Percentiles rank a stretch among this genome's conserved stretches.
Conservation (phyloP, 2,113 vertebrate species). For the Cheilinus undulatus region DNA sequence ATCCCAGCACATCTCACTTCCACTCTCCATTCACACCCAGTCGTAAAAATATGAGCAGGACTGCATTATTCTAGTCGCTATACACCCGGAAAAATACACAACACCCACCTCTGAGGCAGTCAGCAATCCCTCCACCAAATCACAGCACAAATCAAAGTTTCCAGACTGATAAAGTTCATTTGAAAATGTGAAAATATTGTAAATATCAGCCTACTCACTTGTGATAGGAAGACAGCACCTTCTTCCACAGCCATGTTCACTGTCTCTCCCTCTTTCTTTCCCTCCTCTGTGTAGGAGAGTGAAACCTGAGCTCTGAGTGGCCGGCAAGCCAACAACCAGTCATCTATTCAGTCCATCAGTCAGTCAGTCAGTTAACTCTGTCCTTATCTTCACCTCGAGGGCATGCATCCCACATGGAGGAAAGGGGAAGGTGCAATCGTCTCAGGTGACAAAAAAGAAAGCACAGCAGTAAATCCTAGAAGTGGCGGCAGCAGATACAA, state of each 20-base stretch:
- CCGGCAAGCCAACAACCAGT: conserved; percentile 41
- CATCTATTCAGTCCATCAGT: conserved; percentile 51
- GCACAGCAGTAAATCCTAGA: conserved; percentile 11
- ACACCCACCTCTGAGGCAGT: not conserved
- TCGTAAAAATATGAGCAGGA: not conserved
- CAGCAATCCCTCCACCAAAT: not conserved
- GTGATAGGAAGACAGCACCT: conserved; percentile 86
- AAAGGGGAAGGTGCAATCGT: conserved; percentile 42
- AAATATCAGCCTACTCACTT: conserved; percentile 87
- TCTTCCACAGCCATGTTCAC: conserved; percentile 93
- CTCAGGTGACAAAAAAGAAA: conserved; percentile 37
- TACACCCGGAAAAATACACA: not conserved
- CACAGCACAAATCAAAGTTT: not conserved
- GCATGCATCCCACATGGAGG: conserved; percentile 45
- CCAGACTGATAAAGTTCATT: not conserved
- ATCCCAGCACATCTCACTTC: conserved; percentile 9
- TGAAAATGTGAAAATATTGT: not conserved
- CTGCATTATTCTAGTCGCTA: conserved; percentile 1
- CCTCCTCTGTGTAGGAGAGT: conserved; percentile 46
- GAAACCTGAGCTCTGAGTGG: conserved; percentile 66
- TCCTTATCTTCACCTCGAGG: conserved; percentile 49
- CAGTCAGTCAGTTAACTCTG: conserved; percentile 31
- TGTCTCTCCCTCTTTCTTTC: conserved; percentile 47
- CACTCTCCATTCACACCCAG: conserved; percentile 5
- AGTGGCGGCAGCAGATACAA: conserved; percentile 13